Evolutionary conservation across 2,888 invertebrate genomes (phyloP), one percentile per base, ranked within the genome.

Genomic region (Tetranychus piercei): DNA sequence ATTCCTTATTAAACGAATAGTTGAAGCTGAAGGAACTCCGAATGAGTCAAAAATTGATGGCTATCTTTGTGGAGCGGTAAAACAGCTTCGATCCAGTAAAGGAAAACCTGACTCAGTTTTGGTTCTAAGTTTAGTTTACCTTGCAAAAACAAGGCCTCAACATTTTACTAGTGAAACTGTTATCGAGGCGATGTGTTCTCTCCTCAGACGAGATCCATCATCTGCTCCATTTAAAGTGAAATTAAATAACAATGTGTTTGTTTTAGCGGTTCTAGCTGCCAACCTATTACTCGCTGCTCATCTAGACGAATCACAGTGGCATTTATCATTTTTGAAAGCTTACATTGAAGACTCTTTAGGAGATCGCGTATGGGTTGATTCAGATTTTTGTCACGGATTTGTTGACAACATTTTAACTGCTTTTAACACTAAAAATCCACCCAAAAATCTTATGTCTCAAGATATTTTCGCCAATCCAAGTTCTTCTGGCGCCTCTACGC

Each of bases 321-420:
- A 95, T 0, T 93, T 94, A 81, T 85, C 87, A 75, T 93, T 95
- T 84, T 87, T 95, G 1, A 92, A 91, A 87, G 91, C 91, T 0
- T 96, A 93, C 82, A 88, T 95, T 76, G 96, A 97, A 81, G 96
- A 97, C 84, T 92, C 94, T 0, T 84, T 94, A 1, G 92, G 91
- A 70, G 96, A 97, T 80, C 86, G 95, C 65, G 87, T 90, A 78
- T 96, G 96, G 93, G 92, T 95, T 23, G 96, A 96, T 81, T 88
- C 90, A 79, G 88, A 90, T 0, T 90, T 92, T 83, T 94, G 94
- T 82, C 90, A 90, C 80, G 88, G 90, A 34, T 90, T 95, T 81
- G 91, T 93, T 0, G 92, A 93, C 79, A 96, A 95, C 82, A 89
- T 96, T 73, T 85, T 90, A 75, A 90, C 90, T 0, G 91, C 90